Base-by-base conservation (phyloP, 2,113 vertebrate genomes). In the Pagrus major region DNA sequence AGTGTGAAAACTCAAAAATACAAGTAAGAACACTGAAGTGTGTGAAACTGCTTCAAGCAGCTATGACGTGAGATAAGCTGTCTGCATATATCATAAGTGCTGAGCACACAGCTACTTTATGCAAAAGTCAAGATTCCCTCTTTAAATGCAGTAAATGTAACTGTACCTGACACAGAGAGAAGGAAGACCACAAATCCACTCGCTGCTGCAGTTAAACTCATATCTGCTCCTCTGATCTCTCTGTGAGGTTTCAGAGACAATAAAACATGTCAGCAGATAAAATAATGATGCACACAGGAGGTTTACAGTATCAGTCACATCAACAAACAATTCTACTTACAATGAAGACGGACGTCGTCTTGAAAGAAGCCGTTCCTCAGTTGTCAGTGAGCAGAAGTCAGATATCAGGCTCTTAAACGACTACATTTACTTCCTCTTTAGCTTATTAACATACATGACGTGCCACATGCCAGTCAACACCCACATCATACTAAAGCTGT, bases 191-290 rank as follows among this genome's bases (percentile, higher is more conserved):
- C n/a, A n/a, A n/a, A n/a, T n/a, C n/a, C n/a, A n/a, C n/a, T n/a
- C n/a, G n/a, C n/a, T n/a, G n/a, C n/a, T n/a, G n/a, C n/a, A n/a
- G n/a, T n/a, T n/a, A n/a, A n/a, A n/a, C n/a, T n/a, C n/a, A n/a
- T n/a, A n/a, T n/a, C n/a, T n/a, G n/a, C n/a, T n/a, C n/a, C n/a
- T n/a, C n/a, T n/a, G n/a, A n/a, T n/a, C n/a, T n/a, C n/a, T n/a
- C n/a, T n/a, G n/a, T n/a, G n/a, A n/a, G n/a, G n/a, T n/a, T n/a
- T n/a, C n/a, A 29, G 23, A 11, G n/a, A 9, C 42, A 66, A 42
- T 46, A 65, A 31, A 65, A 47, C 41, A 65, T 46, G 42, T 65
- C 25, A 33, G 42, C 27, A 47, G 63, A 47, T 47, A 4, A 47
- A 47, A 35, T 35, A 35, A 49, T 15, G 25, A 52, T 11, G 20